Evolutionary conservation across 2,113 vertebrate species (phyloP).

Genomic region (Octodon degus): DNA sequence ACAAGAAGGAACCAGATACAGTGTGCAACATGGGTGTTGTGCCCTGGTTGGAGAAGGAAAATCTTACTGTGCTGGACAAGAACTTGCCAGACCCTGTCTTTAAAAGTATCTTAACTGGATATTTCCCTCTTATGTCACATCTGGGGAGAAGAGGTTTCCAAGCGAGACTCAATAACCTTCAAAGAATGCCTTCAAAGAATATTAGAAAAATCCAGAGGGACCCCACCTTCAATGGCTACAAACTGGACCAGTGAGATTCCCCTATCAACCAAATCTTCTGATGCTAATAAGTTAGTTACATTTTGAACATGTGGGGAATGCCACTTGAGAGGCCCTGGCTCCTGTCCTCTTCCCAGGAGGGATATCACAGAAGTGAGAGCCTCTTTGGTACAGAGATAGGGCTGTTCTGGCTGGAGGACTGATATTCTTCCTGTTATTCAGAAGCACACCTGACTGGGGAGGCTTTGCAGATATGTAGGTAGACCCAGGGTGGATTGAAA

Average conservation of each 20-base stretch:
- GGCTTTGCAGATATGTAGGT: slow-evolving; percentile 59
- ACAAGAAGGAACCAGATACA: slow-evolving; percentile 94
- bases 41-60: slow-evolving; percentile 97
- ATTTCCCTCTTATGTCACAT: slow-evolving; percentile 95
- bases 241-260: slow-evolving; percentile 81
- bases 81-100: slow-evolving; percentile 95
- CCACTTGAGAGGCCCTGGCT: slow-evolving; percentile 79
- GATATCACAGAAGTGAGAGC: slow-evolving; percentile 74
- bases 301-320: slow-evolving; percentile 83
- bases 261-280: slow-evolving; percentile 80
- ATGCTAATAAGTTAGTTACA: slow-evolving; percentile 82
- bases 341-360: slow-evolving; percentile 79
- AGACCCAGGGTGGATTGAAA: slow-evolving; percentile 61
- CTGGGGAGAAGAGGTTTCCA: slow-evolving; percentile 95
- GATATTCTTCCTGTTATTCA: slow-evolving; percentile 71
- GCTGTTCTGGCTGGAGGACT: slow-evolving; percentile 78
- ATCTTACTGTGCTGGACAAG: slow-evolving; percentile 89
- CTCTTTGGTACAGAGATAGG: slow-evolving; percentile 77
- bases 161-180: slow-evolving; percentile 92
- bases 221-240: slow-evolving; percentile 86
- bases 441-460: slow-evolving; percentile 55
- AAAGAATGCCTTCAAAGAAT: slow-evolving; percentile 90
- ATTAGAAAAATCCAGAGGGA: slow-evolving; percentile 86
- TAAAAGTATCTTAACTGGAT: slow-evolving; percentile 95
- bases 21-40: slow-evolving; percentile 94